Evolutionary conservation across 2,797 vertebrate genomes (phyloP).

Genomic region (Sebastes trivittatus): DNA sequence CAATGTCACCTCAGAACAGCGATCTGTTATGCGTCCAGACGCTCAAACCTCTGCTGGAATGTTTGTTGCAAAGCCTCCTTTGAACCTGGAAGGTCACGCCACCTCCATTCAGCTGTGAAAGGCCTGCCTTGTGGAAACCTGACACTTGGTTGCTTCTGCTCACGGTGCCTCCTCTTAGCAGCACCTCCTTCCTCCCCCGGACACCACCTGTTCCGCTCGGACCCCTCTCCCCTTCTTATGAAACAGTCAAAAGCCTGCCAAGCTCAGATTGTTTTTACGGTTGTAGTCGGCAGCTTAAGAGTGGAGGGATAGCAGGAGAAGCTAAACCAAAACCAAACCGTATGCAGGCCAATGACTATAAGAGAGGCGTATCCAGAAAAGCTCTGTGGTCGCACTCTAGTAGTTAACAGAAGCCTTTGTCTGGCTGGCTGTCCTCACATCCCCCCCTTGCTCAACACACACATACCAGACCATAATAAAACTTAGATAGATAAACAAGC

Average conservation of each 20-base stretch:
- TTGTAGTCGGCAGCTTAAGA: constrained; percentile 25
- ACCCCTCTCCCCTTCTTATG: constrained; percentile 47
- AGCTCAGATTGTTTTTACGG: constrained; percentile 35
- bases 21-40: constrained; percentile 24
- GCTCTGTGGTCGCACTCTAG: constrained; percentile 41
- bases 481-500: constrained; percentile 39
- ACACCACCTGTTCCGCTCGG: constrained; percentile 71
- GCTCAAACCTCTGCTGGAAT: constrained; percentile 55
- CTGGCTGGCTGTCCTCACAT: constrained; percentile 22
- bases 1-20: constrained; percentile 37
- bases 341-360: constrained; percentile 3
- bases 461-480: constrained; percentile 55
- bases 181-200: constrained; percentile 19
- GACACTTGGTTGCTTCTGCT: constrained; percentile 68
- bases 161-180: constrained; percentile 35
- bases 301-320: not conserved
- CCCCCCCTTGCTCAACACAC: constrained; percentile 23
- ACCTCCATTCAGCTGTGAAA: constrained; percentile 63
- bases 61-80: constrained; percentile 61
- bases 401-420: constrained; percentile 55
- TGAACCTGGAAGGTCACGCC: constrained; percentile 77
- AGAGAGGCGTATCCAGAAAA: constrained; percentile 37
- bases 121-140: constrained; percentile 63
- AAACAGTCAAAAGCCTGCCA: constrained; percentile 47
- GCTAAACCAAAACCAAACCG: not conserved